These are phyloP conservation scores for Drosophila meridiana DNA, from an alignment of 2,888 invertebrate genomes.

Conservation along the genomic window DNA sequence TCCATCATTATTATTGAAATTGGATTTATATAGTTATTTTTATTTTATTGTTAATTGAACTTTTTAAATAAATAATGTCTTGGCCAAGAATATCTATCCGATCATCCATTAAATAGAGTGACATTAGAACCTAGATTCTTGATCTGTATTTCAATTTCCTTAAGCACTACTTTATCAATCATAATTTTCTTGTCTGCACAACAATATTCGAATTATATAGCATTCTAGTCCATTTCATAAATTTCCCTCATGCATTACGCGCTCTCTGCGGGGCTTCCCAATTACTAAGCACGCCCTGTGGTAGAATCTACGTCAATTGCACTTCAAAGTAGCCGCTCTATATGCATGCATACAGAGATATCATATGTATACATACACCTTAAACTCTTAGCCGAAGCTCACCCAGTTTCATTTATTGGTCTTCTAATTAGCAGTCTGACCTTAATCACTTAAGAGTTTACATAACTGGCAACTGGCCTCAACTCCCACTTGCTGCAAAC, in stretches of 20 bases:
- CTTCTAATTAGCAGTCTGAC: slow-evolving; percentile 72
- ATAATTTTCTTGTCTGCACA: not conserved
- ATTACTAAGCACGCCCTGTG: not conserved
- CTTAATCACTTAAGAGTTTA: slow-evolving; percentile 79
- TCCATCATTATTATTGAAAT: not conserved
- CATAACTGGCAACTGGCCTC: slow-evolving; percentile 27
- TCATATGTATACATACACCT: slow-evolving; percentile 16
- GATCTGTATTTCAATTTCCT: not conserved
- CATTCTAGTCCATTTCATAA: not conserved
- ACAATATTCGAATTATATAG: not conserved
- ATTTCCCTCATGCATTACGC: not conserved
- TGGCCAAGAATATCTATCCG: not conserved
- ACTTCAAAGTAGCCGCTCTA: slow-evolving; percentile 54
- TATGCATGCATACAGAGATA: not conserved
- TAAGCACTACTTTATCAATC: not conserved
- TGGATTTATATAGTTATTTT: not conserved
- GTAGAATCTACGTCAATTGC: slow-evolving; percentile 8
- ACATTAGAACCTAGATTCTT: not conserved
- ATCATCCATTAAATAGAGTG: not conserved
- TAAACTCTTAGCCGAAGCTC: slow-evolving; percentile 31
- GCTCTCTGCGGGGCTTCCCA: slow-evolving; percentile 16
- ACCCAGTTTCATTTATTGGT: slow-evolving; percentile 67
- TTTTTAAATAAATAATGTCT: not conserved
- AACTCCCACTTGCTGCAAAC: slow-evolving; percentile 36
- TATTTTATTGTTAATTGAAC: not conserved